These are phyloP conservation scores for Botia kubotai DNA, from an alignment of 2,797 vertebrate species.

Conservation along the genomic window DNA sequence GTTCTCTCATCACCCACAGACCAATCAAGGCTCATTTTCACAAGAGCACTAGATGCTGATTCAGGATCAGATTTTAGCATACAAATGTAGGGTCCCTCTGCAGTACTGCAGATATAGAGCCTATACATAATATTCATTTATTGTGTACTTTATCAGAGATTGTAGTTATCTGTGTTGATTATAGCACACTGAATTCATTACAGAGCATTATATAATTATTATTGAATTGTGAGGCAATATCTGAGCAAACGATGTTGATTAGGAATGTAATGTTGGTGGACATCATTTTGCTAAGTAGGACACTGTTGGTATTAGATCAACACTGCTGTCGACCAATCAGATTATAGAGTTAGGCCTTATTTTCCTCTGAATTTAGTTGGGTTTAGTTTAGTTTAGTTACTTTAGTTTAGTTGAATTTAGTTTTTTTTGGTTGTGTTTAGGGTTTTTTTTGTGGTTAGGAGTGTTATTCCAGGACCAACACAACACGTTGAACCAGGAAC, in stretches of 20 bases:
- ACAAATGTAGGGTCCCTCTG: background rate
- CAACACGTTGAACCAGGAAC: too few relatives aligned
- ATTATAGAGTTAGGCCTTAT: background rate
- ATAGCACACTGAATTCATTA: background rate
- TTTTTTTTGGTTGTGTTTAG: too few relatives aligned
- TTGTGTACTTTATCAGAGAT: background rate
- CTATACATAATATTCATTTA: background rate
- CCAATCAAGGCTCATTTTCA: conserved; percentile 22
- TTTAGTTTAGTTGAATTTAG: too few relatives aligned
- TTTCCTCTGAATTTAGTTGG: too few relatives aligned
- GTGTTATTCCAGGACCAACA: too few relatives aligned
- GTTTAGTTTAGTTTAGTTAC: too few relatives aligned
- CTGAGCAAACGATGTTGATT: background rate
- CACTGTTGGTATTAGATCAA: background rate
- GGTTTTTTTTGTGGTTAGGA: too few relatives aligned
- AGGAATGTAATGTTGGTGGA: background rate
- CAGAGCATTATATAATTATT: background rate
- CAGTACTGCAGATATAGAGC: background rate
- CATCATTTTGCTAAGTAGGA: too few relatives aligned
- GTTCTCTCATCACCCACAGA: conserved; percentile 42
- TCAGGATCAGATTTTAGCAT: background rate
- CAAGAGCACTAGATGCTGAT: conserved; percentile 11
- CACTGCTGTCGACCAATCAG: too few relatives aligned
- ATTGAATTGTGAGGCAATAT: background rate
- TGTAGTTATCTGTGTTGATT: background rate